Evolutionary conservation across 2,113 vertebrate species (phyloP).

Genomic region (Podilymbus podiceps): DNA sequence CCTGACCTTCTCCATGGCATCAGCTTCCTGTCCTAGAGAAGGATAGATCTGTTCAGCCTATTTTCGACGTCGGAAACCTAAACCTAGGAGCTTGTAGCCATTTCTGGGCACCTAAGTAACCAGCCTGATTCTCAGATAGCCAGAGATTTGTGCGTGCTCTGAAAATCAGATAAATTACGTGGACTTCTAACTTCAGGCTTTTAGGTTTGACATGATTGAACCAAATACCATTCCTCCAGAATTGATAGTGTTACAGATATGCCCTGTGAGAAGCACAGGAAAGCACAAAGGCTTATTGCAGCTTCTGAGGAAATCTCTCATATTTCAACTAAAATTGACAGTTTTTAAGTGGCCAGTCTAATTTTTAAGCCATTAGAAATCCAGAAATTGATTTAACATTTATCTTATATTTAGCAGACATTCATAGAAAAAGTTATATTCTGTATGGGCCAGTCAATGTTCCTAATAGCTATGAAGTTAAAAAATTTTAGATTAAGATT

Average conservation of each 20-base stretch:
- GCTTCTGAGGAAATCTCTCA: neutral
- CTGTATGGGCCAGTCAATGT: neutral
- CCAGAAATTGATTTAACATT: constrained; percentile 34
- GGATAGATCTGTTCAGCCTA: neutral
- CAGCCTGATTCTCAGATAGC: neutral
- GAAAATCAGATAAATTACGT: neutral
- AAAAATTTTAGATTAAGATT: neutral
- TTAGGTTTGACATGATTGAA: neutral
- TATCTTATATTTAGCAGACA: neutral
- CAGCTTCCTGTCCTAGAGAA: neutral
- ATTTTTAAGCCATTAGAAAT: constrained; percentile 55
- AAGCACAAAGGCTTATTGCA: constrained; percentile 1
- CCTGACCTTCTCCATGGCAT: neutral
- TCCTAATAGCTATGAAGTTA: constrained; percentile 19
- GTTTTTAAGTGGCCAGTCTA: constrained; percentile 19
- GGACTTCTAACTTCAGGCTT: neutral
- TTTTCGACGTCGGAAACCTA: neutral
- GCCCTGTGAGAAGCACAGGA: neutral
- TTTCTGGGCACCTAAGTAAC: neutral
- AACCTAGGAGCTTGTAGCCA: neutral
- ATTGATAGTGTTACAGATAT: neutral
- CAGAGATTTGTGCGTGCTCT: neutral
- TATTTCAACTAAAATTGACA: constrained; percentile 40
- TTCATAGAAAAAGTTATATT: neutral
- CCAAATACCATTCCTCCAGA: neutral